Conservation (phyloP, 2,888 invertebrate genomes). For the Ashinkailepas kermadecensis region DNA sequence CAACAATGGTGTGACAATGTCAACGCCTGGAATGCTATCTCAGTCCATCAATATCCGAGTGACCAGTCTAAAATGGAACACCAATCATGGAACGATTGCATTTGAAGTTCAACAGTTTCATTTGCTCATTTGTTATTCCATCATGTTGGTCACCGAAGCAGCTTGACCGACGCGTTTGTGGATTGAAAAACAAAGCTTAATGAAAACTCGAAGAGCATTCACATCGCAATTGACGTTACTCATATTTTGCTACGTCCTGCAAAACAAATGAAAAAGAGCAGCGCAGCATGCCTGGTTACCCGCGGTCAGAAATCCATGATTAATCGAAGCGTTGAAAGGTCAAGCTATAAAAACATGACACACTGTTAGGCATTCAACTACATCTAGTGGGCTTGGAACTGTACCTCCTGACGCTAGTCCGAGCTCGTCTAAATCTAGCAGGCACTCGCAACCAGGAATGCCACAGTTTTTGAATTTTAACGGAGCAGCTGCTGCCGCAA, state of each 20-base stretch:
- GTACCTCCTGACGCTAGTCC: background rate
- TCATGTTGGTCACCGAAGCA: too few relatives aligned
- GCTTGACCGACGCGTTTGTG: too few relatives aligned
- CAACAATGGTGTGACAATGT: too few relatives aligned
- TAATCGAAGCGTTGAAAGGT: background rate
- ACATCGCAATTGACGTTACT: background rate
- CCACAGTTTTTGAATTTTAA: constrained; percentile 18
- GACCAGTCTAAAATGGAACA: too few relatives aligned
- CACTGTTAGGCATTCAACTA: background rate
- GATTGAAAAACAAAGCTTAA: too few relatives aligned
- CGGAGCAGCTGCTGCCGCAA: background rate
- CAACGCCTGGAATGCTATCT: too few relatives aligned
- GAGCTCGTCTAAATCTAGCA: constrained; percentile 15
- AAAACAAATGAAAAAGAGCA: background rate
- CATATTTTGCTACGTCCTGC: background rate
- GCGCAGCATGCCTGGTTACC: background rate
- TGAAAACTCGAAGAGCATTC: background rate
- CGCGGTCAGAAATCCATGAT: background rate
- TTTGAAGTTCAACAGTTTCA: too few relatives aligned
- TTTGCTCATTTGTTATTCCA: too few relatives aligned
- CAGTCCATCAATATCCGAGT: too few relatives aligned
- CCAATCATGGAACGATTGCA: too few relatives aligned
- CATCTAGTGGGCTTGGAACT: background rate
- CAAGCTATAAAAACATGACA: background rate
- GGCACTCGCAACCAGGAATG: background rate